A percentile compares a stretch with the other conserved stretches of the same genome.
phyloP scores from a whole-genome alignment of 2,113 vertebrate species.

The Zosterops japonicus region DNA sequence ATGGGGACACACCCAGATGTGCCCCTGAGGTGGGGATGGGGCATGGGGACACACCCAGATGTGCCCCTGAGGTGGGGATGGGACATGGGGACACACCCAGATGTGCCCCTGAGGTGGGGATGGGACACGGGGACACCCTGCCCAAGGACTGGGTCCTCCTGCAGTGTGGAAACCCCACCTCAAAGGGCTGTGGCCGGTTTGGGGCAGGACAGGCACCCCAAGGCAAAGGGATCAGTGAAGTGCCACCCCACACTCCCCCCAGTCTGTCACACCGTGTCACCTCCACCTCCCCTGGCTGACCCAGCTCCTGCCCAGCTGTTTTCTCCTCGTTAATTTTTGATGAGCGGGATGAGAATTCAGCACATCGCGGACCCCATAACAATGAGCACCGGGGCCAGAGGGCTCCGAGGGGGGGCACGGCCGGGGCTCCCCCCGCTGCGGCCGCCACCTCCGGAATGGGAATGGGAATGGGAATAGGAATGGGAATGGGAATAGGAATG shows the following conservation, averaged over 20 bases:
- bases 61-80: background rate
- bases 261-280: background rate
- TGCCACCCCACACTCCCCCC: background rate
- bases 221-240: background rate
- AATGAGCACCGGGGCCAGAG: slow-evolving; percentile 28
- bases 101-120: background rate
- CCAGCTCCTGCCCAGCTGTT: background rate
- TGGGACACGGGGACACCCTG: background rate
- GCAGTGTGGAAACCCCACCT: accelerated
- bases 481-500: no score
- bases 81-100: background rate
- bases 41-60: background rate
- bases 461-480: background rate
- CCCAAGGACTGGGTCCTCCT: background rate
- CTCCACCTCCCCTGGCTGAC: background rate
- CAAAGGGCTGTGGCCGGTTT: background rate
- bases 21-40: background rate
- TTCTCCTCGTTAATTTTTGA: slow-evolving; percentile 37
- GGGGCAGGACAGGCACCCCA: background rate
- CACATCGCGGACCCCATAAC: background rate
- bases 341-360: background rate
- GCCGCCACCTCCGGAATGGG: background rate
- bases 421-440: accelerated
- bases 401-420: background rate
- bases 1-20: background rate